phyloP scores from a whole-genome alignment of 1,140 invertebrate species.

The Pogonus chalceus region DNA sequence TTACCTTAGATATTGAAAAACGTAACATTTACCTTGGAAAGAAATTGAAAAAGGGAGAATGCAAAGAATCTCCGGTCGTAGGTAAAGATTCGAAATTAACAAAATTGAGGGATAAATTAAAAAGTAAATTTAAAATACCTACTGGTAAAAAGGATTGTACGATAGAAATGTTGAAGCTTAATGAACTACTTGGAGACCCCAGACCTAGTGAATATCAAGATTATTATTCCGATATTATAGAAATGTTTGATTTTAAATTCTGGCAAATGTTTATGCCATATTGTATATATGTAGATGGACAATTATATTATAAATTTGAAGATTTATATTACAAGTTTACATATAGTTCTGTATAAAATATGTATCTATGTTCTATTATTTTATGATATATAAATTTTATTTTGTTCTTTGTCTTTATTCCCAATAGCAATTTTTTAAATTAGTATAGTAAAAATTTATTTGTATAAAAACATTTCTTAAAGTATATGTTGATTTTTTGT shows the following conservation, averaged over 20 bases:
- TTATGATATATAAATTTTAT: no score
- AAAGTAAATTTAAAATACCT: no score
- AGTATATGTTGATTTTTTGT: no score
- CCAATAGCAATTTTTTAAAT: no score
- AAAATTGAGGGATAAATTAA: no score
- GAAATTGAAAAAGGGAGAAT: no score
- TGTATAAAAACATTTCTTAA: no score
- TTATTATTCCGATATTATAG: background rate
- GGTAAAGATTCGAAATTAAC: no score
- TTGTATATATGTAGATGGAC: background rate
- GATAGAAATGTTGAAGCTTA: background rate
- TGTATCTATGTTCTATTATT: no score
- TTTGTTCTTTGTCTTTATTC: no score
- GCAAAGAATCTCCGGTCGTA: no score
- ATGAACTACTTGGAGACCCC: background rate
- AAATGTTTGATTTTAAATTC: background rate
- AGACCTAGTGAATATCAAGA: background rate
- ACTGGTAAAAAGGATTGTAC: background rate
- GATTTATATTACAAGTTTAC: background rate
- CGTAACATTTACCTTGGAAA: background rate
- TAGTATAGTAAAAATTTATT: no score
- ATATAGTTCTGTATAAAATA: background rate
- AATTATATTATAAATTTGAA: conserved; percentile 5
- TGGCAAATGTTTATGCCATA: background rate
- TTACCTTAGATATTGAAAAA: background rate